Evolutionary conservation across 2,113 vertebrate species (phyloP).

Genomic region (Coryphaenoides rupestris): DNA sequence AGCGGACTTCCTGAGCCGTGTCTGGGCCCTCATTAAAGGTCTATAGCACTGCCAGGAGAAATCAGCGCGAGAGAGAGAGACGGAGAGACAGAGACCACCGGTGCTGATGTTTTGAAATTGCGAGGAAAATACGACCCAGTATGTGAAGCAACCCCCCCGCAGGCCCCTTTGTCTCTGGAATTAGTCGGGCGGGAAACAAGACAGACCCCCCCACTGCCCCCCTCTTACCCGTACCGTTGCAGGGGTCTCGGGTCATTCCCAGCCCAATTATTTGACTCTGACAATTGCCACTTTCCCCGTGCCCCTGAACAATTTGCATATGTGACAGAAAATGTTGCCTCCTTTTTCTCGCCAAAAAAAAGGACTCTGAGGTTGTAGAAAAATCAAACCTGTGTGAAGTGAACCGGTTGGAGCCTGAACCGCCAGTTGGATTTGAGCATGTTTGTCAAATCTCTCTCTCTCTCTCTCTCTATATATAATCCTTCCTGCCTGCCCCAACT

Average conservation of each 20-base stretch:
- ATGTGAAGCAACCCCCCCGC: conserved; percentile 9
- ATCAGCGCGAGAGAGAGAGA: background rate
- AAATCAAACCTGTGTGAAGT: background rate
- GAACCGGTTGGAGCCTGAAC: too few relatives aligned
- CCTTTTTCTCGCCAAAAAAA: background rate
- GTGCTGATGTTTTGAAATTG: background rate
- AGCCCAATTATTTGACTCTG: conserved; percentile 33
- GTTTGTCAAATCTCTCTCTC: too few relatives aligned
- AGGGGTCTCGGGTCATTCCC: background rate
- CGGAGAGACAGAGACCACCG: too few relatives aligned
- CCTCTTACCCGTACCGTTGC: too few relatives aligned
- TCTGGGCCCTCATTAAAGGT: too few relatives aligned
- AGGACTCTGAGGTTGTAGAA: background rate
- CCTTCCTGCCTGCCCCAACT: too few relatives aligned
- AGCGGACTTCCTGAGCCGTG: too few relatives aligned
- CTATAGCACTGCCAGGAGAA: background rate
- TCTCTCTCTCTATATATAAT: too few relatives aligned
- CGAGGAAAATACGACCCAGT: conserved; percentile 15
- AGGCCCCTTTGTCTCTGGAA: conserved; percentile 23
- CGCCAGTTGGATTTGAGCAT: too few relatives aligned
- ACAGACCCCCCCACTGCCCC: background rate
- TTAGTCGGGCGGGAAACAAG: conserved; percentile 12
- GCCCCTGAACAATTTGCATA: conserved; percentile 7
- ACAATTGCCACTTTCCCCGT: background rate
- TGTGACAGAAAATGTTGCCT: conserved; percentile 10